phyloP scores from a whole-genome alignment of 1,140 invertebrate genomes.

The Drosophila serrata region DNA sequence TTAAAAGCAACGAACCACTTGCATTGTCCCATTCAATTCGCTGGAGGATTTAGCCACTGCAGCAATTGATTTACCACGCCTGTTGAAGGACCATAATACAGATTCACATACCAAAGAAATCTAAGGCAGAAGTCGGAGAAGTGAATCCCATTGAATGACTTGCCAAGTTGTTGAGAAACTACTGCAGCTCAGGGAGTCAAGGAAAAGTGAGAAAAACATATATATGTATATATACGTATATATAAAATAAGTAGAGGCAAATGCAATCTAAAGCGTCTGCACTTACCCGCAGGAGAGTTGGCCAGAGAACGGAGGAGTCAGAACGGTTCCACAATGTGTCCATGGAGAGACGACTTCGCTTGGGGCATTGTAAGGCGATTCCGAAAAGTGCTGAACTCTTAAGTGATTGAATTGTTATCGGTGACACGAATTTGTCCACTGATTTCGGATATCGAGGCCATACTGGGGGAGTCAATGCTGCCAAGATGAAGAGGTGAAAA shows the following conservation, averaged over 20 bases:
- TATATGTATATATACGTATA: slow-evolving; percentile 16
- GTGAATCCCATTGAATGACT: slow-evolving; percentile 53
- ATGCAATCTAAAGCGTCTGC: slow-evolving; percentile 43
- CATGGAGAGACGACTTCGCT: slow-evolving; percentile 31
- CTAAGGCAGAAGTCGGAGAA: slow-evolving; percentile 25
- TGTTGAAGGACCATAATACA: slow-evolving; percentile 38
- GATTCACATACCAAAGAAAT: slow-evolving; percentile 11
- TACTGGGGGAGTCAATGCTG: slow-evolving; percentile 10
- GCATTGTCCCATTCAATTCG: slow-evolving; percentile 25
- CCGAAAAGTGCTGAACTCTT: slow-evolving; percentile 67
- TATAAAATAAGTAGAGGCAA: slow-evolving; percentile 53
- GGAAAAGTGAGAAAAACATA: slow-evolving; percentile 20
- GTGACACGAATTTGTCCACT: slow-evolving; percentile 63
- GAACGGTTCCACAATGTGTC: slow-evolving; percentile 41
- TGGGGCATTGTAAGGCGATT: slow-evolving; percentile 63
- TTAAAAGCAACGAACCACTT: slow-evolving; percentile 22
- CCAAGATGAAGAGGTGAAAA: slow-evolving; percentile 20
- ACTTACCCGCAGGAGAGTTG: slow-evolving; percentile 45
- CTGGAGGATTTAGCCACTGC: slow-evolving; percentile 12
- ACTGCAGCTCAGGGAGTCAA: slow-evolving; percentile 36
- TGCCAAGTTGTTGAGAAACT: slow-evolving; percentile 56
- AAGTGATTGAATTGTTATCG: slow-evolving; percentile 81
- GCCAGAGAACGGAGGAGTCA: background rate
- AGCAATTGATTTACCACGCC: slow-evolving; percentile 41
- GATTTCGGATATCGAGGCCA: slow-evolving; percentile 49